Conservation (phyloP, 2,888 invertebrate genomes). For the Mesorhabditis spiculigera region DNA sequence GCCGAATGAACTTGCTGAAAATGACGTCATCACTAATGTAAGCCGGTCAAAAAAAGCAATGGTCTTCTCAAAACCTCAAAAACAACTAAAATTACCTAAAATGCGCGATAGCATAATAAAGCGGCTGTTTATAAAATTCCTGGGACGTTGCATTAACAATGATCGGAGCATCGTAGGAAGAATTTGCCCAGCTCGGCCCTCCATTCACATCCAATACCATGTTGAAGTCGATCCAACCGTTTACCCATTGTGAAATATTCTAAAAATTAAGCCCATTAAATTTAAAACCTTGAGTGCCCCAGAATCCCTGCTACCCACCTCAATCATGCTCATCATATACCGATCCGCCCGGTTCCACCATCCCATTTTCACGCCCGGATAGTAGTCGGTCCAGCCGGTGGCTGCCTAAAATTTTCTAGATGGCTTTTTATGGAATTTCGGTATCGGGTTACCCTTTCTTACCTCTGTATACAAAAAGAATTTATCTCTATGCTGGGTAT, state of each 20-base stretch:
- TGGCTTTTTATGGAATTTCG: background rate
- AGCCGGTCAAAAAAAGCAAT: background rate
- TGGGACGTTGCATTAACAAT: background rate
- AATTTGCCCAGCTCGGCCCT: background rate
- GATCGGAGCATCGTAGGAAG: conserved; percentile 4
- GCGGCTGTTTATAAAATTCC: conserved; percentile 1
- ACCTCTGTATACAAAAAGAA: background rate
- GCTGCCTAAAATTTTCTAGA: background rate
- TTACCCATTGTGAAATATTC: background rate
- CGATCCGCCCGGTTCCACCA: conserved; percentile 1
- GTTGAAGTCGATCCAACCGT: conserved; percentile 2
- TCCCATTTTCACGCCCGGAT: background rate
- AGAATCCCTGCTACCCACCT: background rate
- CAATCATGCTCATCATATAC: background rate
- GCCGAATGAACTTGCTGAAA: background rate
- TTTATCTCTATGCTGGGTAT: background rate
- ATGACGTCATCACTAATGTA: background rate
- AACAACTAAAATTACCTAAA: background rate
- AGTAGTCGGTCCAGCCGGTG: background rate
- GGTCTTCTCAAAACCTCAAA: background rate
- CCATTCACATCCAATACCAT: background rate
- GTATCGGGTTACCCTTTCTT: background rate
- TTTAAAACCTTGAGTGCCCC: background rate
- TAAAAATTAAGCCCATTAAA: background rate
- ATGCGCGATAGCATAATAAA: background rate